These are phyloP conservation scores for Drosophila tsacasi DNA, from an alignment of 1,140 invertebrate species.

Conservation along the genomic window DNA sequence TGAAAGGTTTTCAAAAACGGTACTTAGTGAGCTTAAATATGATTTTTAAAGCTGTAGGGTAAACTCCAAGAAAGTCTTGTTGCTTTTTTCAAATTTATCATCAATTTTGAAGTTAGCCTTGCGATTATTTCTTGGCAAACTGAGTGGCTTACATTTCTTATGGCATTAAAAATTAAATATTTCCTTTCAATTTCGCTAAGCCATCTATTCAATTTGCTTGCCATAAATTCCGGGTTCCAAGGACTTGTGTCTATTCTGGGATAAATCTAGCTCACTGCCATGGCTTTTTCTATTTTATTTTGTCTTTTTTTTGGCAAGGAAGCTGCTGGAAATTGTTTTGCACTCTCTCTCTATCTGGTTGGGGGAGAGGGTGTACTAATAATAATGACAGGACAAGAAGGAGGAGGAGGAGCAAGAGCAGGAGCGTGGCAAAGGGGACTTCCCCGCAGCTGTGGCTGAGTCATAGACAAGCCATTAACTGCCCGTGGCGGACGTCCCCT, in stretches of 20 bases:
- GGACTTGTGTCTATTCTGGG: constrained; percentile 8
- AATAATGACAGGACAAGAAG: constrained; percentile 52
- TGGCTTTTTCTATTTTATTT: constrained; percentile 1
- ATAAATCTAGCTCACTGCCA: constrained; percentile 33
- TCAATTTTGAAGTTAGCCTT: background rate
- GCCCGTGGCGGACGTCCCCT: background rate
- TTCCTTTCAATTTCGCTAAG: constrained; percentile 27
- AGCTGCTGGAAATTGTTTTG: constrained; percentile 69
- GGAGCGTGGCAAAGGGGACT: background rate
- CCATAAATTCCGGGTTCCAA: constrained; percentile 40
- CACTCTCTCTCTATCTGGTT: constrained; percentile 19
- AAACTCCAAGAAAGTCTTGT: background rate
- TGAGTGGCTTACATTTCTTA: background rate
- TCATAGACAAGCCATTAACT: constrained; percentile 56
- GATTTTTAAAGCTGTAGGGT: background rate
- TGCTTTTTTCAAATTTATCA: background rate
- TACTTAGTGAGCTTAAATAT: background rate
- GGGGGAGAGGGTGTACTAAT: constrained; percentile 43
- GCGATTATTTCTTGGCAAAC: background rate
- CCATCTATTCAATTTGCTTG: constrained; percentile 41
- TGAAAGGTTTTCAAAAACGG: background rate
- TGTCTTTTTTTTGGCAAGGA: constrained; percentile 45
- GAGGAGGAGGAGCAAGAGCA: constrained; percentile 2
- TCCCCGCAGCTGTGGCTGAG: constrained; percentile 46
- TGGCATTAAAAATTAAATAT: constrained; percentile 21